Base-by-base conservation (phyloP, 2,797 vertebrate genomes). In the Scolopax bukidnonensis region DNA sequence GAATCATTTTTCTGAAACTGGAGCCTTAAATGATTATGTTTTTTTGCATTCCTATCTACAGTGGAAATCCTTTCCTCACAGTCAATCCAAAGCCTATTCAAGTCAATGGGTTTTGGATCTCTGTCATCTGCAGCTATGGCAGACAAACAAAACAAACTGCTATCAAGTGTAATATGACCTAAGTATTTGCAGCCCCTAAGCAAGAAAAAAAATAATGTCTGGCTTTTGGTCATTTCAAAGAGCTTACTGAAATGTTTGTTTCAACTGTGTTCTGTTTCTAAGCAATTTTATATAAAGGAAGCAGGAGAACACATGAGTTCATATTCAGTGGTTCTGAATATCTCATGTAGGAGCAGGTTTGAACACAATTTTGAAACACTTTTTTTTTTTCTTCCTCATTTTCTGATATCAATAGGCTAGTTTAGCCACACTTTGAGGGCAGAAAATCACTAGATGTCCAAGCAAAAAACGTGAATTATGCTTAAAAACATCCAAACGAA, bases 101-200 rank as follows among this genome's bases (percentile, higher is more conserved):
- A 88, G 38, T 67, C 87, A 73, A 79, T 70, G 74, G 51, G 25
- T 87, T 94, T 96, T 96, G 81, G 88, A 96, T 91, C 70, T 89
- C 51, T 71, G 73, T 94, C 85, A 93, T 94, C 76, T 94, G 95
- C 68, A 96, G 53, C 92, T 93, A 94, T 86, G 87, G 51, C 56
- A 82, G 59, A 76, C 54, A 97, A 97, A 94, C 71, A 96, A 93
- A 93, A 94, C 90, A 95, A 95, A 93, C 74, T 65, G 69, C 79
- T 81, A 90, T 93, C 91, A 69, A 53, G 74, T 91, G 95, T 95
- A 97, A 97, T 65, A 80, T 43, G 93, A 98, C 41, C 95, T 83
- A 86, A 74, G 68, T 90, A 81, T 65, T 76, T 70, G 82, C 81
- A 95, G 74, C 71, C 76, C 56, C 36, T 81, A 43, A 93, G 40